Percentiles rank a stretch among this genome's conserved stretches.
Evolutionary conservation across 2,113 vertebrate genomes (phyloP).

Genomic region (Syrmaticus mikado): DNA sequence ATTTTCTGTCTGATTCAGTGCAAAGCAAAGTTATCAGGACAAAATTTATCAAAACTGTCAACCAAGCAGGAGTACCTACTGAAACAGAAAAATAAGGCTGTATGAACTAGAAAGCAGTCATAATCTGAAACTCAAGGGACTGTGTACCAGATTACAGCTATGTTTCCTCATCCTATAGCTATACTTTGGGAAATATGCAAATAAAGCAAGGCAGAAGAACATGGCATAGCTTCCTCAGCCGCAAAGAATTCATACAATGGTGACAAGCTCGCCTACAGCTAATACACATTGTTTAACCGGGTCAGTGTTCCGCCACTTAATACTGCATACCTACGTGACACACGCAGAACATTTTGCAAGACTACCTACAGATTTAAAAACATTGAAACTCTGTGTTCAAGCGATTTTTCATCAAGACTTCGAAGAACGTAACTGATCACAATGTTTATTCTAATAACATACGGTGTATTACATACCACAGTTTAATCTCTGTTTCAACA

Average conservation of each 20-base stretch:
- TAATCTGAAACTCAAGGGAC: not conserved
- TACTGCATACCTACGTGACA: not conserved
- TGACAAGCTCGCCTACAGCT: constrained; percentile 46
- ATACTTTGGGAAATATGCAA: not conserved
- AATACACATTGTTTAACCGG: constrained; percentile 17
- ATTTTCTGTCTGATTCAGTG: not conserved
- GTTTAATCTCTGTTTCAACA: not conserved
- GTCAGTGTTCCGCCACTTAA: constrained; percentile 30
- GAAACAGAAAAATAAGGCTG: not conserved
- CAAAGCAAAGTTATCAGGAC: not conserved
- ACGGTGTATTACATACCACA: not conserved
- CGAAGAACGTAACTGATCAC: not conserved
- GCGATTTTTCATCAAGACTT: not conserved
- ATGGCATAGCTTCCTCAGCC: not conserved
- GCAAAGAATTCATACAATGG: constrained; percentile 36
- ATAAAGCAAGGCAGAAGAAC: not conserved
- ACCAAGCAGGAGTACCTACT: not conserved
- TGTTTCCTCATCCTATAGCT: not conserved
- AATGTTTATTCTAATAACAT: not conserved
- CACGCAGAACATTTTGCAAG: not conserved
- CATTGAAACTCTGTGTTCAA: not conserved
- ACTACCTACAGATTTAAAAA: constrained; percentile 1
- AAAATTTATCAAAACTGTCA: not conserved
- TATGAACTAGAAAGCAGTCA: not conserved
- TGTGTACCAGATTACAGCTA: not conserved